Base-by-base conservation (phyloP, 1,140 invertebrate species). In the Drosophila paulistorum region DNA sequence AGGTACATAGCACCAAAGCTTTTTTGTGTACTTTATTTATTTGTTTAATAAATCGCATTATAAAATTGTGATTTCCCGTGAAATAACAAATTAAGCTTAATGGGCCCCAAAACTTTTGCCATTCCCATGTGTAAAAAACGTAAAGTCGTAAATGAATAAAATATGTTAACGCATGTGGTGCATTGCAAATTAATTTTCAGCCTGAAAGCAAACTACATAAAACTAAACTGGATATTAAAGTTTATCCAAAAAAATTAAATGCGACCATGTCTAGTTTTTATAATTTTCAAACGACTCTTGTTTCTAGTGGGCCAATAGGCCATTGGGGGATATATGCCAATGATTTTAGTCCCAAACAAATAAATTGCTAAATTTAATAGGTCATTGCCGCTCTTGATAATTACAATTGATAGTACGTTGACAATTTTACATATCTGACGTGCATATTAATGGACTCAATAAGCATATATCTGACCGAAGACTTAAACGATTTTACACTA, bases 341-440 rank as follows among this genome's bases (percentile, higher is more conserved):
- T 30, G 5, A 30, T 30, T 30, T 30, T 5, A 30, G 26, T 30
- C 4, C 26, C 62, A 85, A 81, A 26, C 33, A 59, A 23, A 54
- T 30, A 48, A 5, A 13, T 30, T 33, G 51, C 65, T 78, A 76
- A 73, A 58, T 76, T 81, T 87, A 77, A 61, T 73, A 61, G 82
- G 82, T 82, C 83, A 87, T 87, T 87, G 82, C 60, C 82, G 59
- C 41, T 37, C 13, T 14, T 42, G 17, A 14, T 13, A 45, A 17
- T 45, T 55, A 66, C 55, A 66, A 42, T 17, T 17, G 41, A 41
- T 51, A n/a, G 7, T 45, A 55, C 54, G 41, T 33, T 63, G 42
- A 57, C 41, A 42, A 62, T 54, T 58, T 51, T 48, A 62, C 55
- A 37, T 48, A 67, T 71, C 45, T 64, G 66, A 66, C 48, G 39